Percentiles rank a stretch among this genome's conserved stretches.
phyloP scores from a whole-genome alignment of 2,888 invertebrate species.

The Pegoplata infirma region DNA sequence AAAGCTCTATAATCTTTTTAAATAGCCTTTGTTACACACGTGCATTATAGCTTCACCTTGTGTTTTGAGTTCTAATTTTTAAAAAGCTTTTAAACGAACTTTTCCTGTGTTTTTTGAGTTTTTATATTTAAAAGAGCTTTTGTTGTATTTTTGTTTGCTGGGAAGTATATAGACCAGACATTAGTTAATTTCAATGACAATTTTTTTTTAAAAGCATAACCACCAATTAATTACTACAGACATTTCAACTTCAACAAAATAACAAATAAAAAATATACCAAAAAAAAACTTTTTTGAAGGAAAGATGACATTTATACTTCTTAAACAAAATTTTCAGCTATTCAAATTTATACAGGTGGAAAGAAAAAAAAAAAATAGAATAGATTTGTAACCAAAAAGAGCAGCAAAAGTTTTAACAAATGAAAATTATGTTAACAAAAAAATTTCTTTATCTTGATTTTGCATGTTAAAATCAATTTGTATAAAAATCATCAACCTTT shows the following conservation, averaged over 20 bases:
- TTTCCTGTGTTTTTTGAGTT: no score
- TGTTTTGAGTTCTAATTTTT: no score
- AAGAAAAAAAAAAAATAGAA: slow-evolving; percentile 13
- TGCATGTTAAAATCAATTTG: slow-evolving; percentile 56
- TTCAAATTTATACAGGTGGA: slow-evolving; percentile 40
- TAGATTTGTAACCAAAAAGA: slow-evolving; percentile 5
- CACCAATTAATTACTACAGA: slow-evolving; percentile 61
- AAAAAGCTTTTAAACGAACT: no score
- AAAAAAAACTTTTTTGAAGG: background rate
- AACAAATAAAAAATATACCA: background rate
- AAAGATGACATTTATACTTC: slow-evolving; percentile 46
- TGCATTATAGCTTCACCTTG: no score
- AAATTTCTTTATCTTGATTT: slow-evolving; percentile 42
- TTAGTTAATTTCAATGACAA: slow-evolving; percentile 62
- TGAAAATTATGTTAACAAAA: slow-evolving; percentile 28
- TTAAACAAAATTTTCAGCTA: slow-evolving; percentile 11
- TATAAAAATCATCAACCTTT: slow-evolving; percentile 30
- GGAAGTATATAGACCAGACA: slow-evolving; percentile 48
- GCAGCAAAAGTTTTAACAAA: slow-evolving; percentile 44
- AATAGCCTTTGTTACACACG: no score
- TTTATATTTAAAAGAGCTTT: no score
- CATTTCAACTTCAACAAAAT: slow-evolving; percentile 44
- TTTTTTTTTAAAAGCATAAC: slow-evolving; percentile 49
- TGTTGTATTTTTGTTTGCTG: no score
- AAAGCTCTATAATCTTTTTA: no score